phyloP scores from a whole-genome alignment of 2,113 vertebrate genomes.

The Romanogobio albipinnatus region DNA sequence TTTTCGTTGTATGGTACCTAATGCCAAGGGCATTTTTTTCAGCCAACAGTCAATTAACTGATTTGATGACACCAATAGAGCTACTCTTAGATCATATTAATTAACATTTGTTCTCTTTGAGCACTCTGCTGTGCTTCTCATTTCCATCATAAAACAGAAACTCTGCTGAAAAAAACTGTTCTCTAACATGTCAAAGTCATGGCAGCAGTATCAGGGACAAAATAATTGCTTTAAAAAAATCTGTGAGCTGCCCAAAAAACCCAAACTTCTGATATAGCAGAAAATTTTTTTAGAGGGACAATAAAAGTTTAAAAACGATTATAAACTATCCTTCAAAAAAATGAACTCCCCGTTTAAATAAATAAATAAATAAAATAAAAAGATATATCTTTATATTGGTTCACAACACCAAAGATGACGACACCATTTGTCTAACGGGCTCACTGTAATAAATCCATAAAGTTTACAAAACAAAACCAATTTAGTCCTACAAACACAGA shows the following conservation, averaged over 20 bases:
- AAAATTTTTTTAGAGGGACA: too few species aligned
- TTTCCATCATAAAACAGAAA: neutral
- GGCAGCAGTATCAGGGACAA: neutral
- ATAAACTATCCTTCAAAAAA: too few species aligned
- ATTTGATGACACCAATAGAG: neutral
- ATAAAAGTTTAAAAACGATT: too few species aligned
- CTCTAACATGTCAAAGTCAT: neutral
- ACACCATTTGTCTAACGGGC: neutral
- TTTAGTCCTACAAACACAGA: conserved; percentile 1
- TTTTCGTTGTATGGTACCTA: too few species aligned
- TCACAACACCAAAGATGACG: too few species aligned
- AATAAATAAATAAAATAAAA: too few species aligned
- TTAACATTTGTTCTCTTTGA: neutral
- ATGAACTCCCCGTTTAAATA: too few species aligned
- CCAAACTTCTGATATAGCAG: neutral
- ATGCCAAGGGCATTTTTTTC: neutral
- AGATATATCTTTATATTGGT: too few species aligned
- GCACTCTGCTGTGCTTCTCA: neutral
- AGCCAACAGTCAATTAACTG: neutral
- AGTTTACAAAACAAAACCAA: neutral
- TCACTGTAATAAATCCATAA: neutral
- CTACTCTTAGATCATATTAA: neutral
- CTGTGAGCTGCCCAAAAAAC: neutral
- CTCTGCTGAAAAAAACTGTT: neutral
- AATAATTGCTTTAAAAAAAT: neutral